These are phyloP conservation scores for Oophaga sylvatica DNA, from an alignment of 2,797 vertebrate species.

Conservation along the genomic window DNA sequence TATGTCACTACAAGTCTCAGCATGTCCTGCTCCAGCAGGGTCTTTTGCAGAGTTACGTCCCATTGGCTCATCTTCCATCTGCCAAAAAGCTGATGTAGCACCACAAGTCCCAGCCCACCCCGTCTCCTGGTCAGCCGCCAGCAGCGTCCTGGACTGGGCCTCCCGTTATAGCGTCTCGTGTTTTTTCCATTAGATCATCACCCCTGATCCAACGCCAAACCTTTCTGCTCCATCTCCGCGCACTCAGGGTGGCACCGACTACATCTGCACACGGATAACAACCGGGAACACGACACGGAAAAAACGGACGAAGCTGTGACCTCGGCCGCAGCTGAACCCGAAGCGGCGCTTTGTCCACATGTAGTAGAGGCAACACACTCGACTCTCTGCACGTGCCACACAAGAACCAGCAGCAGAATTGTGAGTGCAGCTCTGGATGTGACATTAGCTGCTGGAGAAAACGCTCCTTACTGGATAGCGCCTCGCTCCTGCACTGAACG, in stretches of 20 bases:
- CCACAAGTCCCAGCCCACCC: background rate
- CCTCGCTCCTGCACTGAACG: no score
- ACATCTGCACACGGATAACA: conserved; percentile 17
- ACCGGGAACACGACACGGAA: background rate
- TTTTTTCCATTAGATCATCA: conserved; percentile 15
- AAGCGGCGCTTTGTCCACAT: background rate
- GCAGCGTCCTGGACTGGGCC: rapidly evolving
- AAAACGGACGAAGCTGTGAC: background rate
- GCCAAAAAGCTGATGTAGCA: background rate
- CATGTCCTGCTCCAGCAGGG: background rate
- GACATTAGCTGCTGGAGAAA: no score
- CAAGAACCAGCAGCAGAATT: no score
- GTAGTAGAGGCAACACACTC: background rate
- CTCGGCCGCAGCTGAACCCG: background rate
- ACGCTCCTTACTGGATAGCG: no score
- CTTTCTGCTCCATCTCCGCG: conserved; percentile 14
- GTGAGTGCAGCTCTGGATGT: no score
- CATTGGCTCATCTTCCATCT: no score
- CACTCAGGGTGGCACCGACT: conserved; percentile 14
- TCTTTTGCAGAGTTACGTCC: no score
- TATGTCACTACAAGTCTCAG: background rate
- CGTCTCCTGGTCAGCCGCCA: background rate
- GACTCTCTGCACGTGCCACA: no score
- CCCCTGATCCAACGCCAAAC: conserved; percentile 15
- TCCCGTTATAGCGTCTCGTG: background rate